Base-by-base conservation (phyloP, 2,113 vertebrate genomes). In the Sterna hirundo region DNA sequence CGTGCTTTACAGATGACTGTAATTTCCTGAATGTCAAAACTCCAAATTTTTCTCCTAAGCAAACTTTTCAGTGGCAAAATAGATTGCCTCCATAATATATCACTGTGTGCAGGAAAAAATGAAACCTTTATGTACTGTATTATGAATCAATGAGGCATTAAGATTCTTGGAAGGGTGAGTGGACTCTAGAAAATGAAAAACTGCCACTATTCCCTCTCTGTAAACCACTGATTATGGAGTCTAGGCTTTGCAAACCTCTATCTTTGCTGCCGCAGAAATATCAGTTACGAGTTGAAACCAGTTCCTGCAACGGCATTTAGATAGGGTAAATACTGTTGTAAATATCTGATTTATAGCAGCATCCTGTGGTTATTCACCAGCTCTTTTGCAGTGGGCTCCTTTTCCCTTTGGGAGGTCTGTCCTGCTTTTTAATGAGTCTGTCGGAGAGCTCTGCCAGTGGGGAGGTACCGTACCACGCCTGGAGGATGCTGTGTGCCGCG, bases 141-240 rank as follows among this genome's bases (percentile, higher is more conserved):
- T 98, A 98, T 98, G 97, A 98, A 98, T 98, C 98, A 98, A 98
- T 98, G 98, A 98, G 98, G 98, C 98, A 98, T 98, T 98, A 97
- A 98, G 98, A 98, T 98, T 98, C 97, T 96, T 97, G 97, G 98
- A 98, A 98, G 97, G 97, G 94, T 97, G 97, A 98, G 96, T 98
- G 97, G 98, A 98, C 96, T 97, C 96, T 96, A 89, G 97, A 96
- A 98, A 98, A 98, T 98, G 98, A 98, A 98, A 98, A 98, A 98
- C 95, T 97, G 97, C 97, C 82, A 38, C 86, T 96, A 94, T 98
- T 98, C 96, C 95, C 84, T 97, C 96, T 96, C 96, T 94, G 94
- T 96, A 98, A 98, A 98, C 97, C 40, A 0, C 96, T 88, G 86
- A 86, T 97, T 88, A 70, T 44, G 90, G 96, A 98, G 90, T 81